Evolutionary conservation across 2,888 invertebrate genomes (phyloP), one percentile per base, ranked within the genome.

Genomic region (Epistrophe grossulariae): DNA sequence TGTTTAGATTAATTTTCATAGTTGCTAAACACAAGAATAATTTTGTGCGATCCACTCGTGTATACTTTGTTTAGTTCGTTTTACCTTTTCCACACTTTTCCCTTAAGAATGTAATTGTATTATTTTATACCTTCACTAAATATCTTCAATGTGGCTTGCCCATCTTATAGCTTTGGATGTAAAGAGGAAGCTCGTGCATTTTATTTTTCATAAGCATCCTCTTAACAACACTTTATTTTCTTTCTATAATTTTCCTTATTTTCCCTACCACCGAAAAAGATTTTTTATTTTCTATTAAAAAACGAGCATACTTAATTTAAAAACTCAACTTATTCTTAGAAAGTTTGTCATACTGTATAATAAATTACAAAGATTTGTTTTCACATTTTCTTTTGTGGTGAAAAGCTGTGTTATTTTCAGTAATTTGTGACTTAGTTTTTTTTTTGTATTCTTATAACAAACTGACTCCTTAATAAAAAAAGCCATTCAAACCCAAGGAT

Each of bases 351-450:
- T 0, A 5, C 5, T 9, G n/a, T 35, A 48, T 50, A 68, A 68
- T 50, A 68, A 68, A 68, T 50, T 38, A 38, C 35, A 68, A 35
- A 13, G 45, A 45, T 40, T 24, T 28, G 4, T 43, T 45, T 15
- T 15, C 11, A 13, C 31, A 1, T 35, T 35, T 35, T 31, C 11
- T 19, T 68, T 4, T 66, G 50, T 19, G 31, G 35, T 9, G 15
- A 13, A 50, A 48, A 64, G 64, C n/a, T 45, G 10, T 4, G 31
- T 50, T 35, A 19, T 68, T 68, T 68, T 13, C 13, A 50, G 68
- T 50, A 50, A 50, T 68, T 68, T 68, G 50, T 68, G 50, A 68
- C 68, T 24, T 68, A 19, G 64, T 28, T 64, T 48, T 24, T 28
- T 64, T 48, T 24, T 45, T 45, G 35, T 38, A 31, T 50, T 35